Conservation (phyloP, 2,113 vertebrate genomes). For the Psilopogon haemacephalus region DNA sequence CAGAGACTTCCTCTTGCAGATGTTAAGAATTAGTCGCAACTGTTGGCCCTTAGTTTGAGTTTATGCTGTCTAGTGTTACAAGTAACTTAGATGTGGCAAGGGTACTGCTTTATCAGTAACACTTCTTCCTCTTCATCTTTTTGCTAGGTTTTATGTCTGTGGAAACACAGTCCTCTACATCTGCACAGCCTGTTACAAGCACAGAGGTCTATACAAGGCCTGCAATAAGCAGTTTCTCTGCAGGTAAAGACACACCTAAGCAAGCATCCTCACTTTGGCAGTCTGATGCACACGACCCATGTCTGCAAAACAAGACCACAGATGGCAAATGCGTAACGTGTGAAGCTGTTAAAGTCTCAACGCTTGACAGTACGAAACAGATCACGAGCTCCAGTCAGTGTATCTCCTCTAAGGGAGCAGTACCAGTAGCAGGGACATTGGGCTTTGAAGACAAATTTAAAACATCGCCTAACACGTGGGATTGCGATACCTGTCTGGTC, state of each 20-base stretch:
- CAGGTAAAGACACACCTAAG: conserved; percentile 78
- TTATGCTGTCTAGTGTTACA: neutral
- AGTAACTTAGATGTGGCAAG: neutral
- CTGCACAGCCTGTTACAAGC: conserved; percentile 66
- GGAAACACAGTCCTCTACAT: conserved; percentile 67
- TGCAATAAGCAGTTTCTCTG: conserved; percentile 76
- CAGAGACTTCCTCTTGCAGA: neutral
- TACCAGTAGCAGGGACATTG: conserved; percentile 51
- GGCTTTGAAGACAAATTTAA: conserved; percentile 85
- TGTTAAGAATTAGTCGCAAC: neutral
- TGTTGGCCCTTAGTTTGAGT: neutral
- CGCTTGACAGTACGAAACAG: conserved; percentile 65
- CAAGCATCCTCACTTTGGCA: conserved; percentile 79
- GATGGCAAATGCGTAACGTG: conserved; percentile 86
- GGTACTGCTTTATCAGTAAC: neutral
- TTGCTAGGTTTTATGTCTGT: conserved; percentile 79
- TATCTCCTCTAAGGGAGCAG: conserved; percentile 55
- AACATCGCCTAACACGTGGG: conserved; percentile 84
- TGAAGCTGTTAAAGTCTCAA: conserved; percentile 70
- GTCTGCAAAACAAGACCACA: conserved; percentile 81
- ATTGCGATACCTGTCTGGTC: conserved; percentile 96
- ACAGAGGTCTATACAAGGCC: conserved; percentile 70
- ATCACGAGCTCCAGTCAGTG: conserved; percentile 36
- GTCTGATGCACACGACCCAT: conserved; percentile 77
- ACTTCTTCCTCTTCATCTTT: neutral